phyloP scores from a whole-genome alignment of 1,140 invertebrate species.

The Dryas iulia region DNA sequence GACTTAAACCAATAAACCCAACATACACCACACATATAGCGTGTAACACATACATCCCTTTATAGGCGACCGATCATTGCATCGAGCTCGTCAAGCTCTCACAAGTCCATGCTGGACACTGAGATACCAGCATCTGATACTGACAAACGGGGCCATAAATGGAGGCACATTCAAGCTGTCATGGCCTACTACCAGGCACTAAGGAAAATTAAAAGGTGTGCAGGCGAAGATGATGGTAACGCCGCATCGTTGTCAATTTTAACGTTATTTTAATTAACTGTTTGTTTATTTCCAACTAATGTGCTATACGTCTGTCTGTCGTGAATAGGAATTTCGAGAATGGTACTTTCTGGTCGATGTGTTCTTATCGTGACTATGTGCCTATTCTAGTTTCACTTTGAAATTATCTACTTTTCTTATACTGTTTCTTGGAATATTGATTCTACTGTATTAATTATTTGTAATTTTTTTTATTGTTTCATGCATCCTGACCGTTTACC shows the following conservation, averaged over 20 bases:
- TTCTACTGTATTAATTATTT: slow-evolving; percentile 29
- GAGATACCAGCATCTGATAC: slow-evolving; percentile 63
- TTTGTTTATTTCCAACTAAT: slow-evolving; percentile 69
- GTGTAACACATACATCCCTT: slow-evolving; percentile 71
- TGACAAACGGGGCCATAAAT: slow-evolving; percentile 87
- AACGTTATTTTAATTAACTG: slow-evolving; percentile 49
- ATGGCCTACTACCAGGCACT: slow-evolving; percentile 93
- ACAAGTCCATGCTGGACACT: slow-evolving; percentile 57
- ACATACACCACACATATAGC: slow-evolving; percentile 43
- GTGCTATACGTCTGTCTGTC: slow-evolving; percentile 61
- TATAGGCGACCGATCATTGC: slow-evolving; percentile 74
- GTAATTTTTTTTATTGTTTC: slow-evolving; percentile 51
- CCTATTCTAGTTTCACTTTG: slow-evolving; percentile 63
- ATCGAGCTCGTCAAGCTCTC: slow-evolving; percentile 74
- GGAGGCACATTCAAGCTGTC: slow-evolving; percentile 91
- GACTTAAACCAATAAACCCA: not conserved
- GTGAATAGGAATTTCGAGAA: slow-evolving; percentile 65
- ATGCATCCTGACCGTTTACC: slow-evolving; percentile 55
- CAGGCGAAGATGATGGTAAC: slow-evolving; percentile 54
- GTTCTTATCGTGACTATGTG: slow-evolving; percentile 57
- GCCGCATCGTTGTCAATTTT: slow-evolving; percentile 63
- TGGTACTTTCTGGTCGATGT: slow-evolving; percentile 68
- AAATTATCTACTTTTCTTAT: slow-evolving; percentile 55
- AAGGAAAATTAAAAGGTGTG: slow-evolving; percentile 92
- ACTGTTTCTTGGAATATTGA: slow-evolving; percentile 53